Percentiles rank a stretch among this genome's conserved stretches.
Conservation (phyloP, 2,113 vertebrate genomes). For the Riparia riparia region DNA sequence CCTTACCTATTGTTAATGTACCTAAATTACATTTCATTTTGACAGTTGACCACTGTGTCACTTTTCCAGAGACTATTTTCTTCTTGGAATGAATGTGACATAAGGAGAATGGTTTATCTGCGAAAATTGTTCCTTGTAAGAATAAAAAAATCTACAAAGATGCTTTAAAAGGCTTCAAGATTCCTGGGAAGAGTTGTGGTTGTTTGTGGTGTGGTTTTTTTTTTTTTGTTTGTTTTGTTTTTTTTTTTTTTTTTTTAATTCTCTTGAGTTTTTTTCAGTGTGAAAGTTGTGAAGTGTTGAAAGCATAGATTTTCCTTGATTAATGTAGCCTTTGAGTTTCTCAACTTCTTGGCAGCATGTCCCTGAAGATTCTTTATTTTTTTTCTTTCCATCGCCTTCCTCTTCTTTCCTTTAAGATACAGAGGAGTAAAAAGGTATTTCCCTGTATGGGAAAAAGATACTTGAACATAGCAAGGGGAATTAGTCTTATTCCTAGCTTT, state of each 20-base stretch:
- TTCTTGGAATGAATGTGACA: slow-evolving; percentile 43
- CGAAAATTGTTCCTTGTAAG: slow-evolving; percentile 31
- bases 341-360: slow-evolving; percentile 30
- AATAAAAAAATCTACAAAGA: background rate
- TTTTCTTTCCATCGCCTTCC: background rate
- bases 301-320: slow-evolving; percentile 63
- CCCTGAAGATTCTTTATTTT: background rate
- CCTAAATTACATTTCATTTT: slow-evolving; percentile 71
- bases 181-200: slow-evolving; percentile 5
- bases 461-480: background rate
- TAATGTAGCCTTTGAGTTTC: slow-evolving; percentile 55
- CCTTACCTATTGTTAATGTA: slow-evolving; percentile 43
- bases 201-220: no score
- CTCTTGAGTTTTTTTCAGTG: slow-evolving; percentile 4
- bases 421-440: slow-evolving; percentile 2
- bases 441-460: slow-evolving; percentile 7
- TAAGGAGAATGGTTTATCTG: slow-evolving; percentile 49
- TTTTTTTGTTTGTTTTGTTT: no score
- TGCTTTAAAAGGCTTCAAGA: slow-evolving; percentile 52
- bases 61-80: slow-evolving; percentile 58
- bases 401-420: background rate
- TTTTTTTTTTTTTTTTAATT: background rate
- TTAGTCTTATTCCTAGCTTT: background rate
- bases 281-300: slow-evolving; percentile 55
- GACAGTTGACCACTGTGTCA: slow-evolving; percentile 60